A percentile compares a stretch with the other conserved stretches of the same genome.
phyloP scores from a whole-genome alignment of 2,113 vertebrate species.

The Notechis scutatus region DNA sequence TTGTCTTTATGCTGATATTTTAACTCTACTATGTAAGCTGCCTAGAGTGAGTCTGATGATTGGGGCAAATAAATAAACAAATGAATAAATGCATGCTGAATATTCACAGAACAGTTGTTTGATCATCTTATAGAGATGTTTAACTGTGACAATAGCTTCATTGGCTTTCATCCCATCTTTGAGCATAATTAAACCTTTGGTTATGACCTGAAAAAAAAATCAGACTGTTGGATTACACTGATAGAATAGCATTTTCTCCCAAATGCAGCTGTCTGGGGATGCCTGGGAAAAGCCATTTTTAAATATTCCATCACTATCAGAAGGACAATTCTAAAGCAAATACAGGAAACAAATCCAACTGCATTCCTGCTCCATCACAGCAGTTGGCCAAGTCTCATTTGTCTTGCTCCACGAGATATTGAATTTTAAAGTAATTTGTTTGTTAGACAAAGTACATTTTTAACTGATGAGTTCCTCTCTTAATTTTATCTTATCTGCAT shows the following conservation, averaged over 20 bases:
- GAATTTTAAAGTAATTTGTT: not conserved
- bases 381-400: not conserved
- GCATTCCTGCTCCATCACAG: not conserved
- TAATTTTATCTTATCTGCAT: not conserved
- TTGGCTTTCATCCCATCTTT: not conserved
- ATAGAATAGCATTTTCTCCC: not conserved
- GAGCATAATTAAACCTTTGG: not conserved
- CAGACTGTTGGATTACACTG: not conserved
- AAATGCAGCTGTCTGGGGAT: not conserved
- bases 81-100: not conserved
- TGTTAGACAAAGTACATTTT: not conserved
- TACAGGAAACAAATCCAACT: not conserved
- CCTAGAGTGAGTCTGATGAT: not conserved
- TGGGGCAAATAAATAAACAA: not conserved
- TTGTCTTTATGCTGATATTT: not conserved
- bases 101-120: not conserved
- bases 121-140: not conserved
- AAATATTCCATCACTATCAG: not conserved
- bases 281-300: not conserved
- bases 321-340: not conserved
- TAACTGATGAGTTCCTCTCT: not conserved
- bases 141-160: not conserved
- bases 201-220: not conserved
- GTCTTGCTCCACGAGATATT: not conserved
- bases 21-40: not conserved